These are phyloP conservation scores for Zaprionus tsacasi DNA, from an alignment of 1,140 invertebrate species.

Conservation along the genomic window DNA sequence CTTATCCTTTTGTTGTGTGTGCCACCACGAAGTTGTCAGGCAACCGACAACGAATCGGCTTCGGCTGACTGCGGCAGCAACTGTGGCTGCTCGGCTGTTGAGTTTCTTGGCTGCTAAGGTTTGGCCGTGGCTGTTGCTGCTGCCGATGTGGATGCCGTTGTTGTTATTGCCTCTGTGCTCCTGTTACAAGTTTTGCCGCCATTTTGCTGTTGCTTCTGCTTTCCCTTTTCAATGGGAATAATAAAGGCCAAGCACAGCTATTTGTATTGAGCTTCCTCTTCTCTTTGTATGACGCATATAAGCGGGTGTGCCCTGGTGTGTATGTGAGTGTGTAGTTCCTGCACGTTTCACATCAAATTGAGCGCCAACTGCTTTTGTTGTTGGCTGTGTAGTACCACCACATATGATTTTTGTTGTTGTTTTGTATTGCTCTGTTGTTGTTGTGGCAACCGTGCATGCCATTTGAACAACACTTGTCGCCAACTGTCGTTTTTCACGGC, in stretches of 20 bases:
- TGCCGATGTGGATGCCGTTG: not conserved
- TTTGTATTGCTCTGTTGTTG: conserved; percentile 47
- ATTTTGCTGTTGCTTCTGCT: conserved; percentile 69
- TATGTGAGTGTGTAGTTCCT: conserved; percentile 50
- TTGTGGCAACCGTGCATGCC: conserved; percentile 78
- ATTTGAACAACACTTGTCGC: conserved; percentile 79
- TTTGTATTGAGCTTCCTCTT: conserved; percentile 75
- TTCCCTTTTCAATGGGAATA: conserved; percentile 52
- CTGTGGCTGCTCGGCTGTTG: conserved; percentile 25
- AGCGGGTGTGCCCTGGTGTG: conserved; percentile 2
- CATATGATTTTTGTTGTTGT: conserved; percentile 31
- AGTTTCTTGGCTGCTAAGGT: conserved; percentile 18
- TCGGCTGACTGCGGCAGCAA: conserved; percentile 36
- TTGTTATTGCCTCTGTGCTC: conserved; percentile 48
- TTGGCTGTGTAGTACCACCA: conserved; percentile 30
- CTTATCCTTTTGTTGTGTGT: conserved; percentile 75
- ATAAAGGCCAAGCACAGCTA: conserved; percentile 61
- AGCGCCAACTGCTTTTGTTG: conserved; percentile 74
- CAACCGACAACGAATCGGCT: conserved; percentile 52
- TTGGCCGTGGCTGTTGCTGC: conserved; percentile 18
- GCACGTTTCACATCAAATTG: conserved; percentile 80
- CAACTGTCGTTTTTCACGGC: conserved; percentile 80
- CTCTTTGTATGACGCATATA: conserved; percentile 13
- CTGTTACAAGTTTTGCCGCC: conserved; percentile 71
- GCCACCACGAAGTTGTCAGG: conserved; percentile 69